Percentiles rank a stretch among this genome's conserved stretches.
phyloP scores from a whole-genome alignment of 2,797 vertebrate species.

The Hemibagrus guttatus region DNA sequence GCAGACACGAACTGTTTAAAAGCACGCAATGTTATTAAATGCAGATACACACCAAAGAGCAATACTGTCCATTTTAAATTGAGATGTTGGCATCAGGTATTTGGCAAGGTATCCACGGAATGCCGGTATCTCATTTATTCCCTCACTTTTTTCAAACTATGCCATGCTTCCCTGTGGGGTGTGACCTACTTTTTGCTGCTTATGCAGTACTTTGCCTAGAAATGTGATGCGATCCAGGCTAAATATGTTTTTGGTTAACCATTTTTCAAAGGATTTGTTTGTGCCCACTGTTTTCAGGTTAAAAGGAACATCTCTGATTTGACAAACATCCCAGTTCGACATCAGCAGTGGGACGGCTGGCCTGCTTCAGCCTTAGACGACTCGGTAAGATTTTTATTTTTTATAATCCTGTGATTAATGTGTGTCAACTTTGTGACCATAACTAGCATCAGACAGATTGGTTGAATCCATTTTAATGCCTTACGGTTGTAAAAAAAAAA shows the following conservation, averaged over 20 bases:
- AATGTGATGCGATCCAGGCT: neutral
- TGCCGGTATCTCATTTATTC: slow-evolving; percentile 62
- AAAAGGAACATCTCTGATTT: slow-evolving; percentile 96
- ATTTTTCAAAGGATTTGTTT: neutral
- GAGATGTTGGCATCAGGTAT: slow-evolving; percentile 87
- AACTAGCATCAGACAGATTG: neutral
- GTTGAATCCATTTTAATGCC: neutral
- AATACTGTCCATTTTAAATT: slow-evolving; percentile 98
- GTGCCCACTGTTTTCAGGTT: slow-evolving; percentile 74
- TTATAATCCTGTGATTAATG: neutral
- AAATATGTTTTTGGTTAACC: neutral
- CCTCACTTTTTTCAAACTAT: slow-evolving; percentile 52
- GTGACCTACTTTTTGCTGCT: neutral
- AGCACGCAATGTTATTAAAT: slow-evolving; percentile 93
- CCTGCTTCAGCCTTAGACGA: slow-evolving; percentile 90
- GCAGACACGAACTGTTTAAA: slow-evolving; percentile 85
- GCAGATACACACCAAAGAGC: slow-evolving; percentile 91
- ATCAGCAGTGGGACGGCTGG: slow-evolving; percentile 98
- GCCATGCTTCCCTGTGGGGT: slow-evolving; percentile 43
- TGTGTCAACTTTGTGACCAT: neutral
- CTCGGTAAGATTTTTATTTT: slow-evolving; percentile 78
- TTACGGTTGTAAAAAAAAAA: neutral
- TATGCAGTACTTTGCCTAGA: neutral
- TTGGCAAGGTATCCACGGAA: slow-evolving; percentile 89
- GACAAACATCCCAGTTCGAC: slow-evolving; percentile 97